A percentile compares a stretch with the other conserved stretches of the same genome.
Conservation (phyloP, 2,888 invertebrate species). For the Uloborus plumipes region DNA sequence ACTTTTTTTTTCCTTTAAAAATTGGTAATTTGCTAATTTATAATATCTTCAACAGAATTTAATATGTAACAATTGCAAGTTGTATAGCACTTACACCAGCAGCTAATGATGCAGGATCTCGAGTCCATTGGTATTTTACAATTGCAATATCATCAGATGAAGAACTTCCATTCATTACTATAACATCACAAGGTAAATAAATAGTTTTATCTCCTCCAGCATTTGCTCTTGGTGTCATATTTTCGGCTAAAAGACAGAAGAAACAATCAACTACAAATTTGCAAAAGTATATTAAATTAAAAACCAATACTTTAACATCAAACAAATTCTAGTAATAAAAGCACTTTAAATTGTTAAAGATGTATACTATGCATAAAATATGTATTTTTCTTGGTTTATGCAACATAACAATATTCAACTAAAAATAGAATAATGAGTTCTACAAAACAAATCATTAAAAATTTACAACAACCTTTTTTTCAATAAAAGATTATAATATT, state of each 20-base stretch:
- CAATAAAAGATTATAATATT: too few relatives aligned
- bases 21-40: too few relatives aligned
- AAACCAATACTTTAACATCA: too few relatives aligned
- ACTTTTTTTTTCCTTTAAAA: too few relatives aligned
- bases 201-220: slow-evolving; percentile 88
- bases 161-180: slow-evolving; percentile 85
- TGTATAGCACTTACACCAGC: slow-evolving; percentile 76
- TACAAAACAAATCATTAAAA: not conserved
- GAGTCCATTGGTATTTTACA: slow-evolving; percentile 85
- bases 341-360: too few relatives aligned
- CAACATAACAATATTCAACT: not conserved
- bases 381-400: not conserved
- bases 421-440: not conserved
- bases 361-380: not conserved
- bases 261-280: not conserved
- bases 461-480: too few relatives aligned
- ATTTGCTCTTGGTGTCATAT: slow-evolving; percentile 88
- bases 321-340: too few relatives aligned
- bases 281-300: not conserved
- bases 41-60: too few relatives aligned
- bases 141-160: slow-evolving; percentile 91
- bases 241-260: slow-evolving; percentile 79
- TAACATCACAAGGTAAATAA: slow-evolving; percentile 81
- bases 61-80: too few relatives aligned
- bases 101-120: slow-evolving; percentile 81